phyloP scores from a whole-genome alignment of 2,888 invertebrate species.

The Stratiomys singularior region DNA sequence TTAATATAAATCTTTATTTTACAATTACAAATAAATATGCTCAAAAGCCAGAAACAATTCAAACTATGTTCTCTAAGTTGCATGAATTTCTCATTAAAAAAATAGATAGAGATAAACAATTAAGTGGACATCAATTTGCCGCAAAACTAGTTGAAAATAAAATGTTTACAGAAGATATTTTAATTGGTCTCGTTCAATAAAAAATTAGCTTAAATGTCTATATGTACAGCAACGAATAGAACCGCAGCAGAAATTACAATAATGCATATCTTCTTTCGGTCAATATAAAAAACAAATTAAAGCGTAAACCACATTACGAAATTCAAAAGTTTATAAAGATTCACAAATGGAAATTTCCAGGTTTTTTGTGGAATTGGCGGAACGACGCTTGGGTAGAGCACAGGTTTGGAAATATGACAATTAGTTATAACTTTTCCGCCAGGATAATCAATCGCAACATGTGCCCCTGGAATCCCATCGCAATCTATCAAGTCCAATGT shows the following conservation, averaged over 20 bases:
- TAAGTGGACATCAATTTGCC: too few relatives aligned
- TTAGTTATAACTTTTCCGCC: constrained; percentile 69
- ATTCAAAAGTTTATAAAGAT: constrained; percentile 69
- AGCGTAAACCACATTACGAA: constrained; percentile 74
- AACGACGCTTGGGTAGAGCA: constrained; percentile 70
- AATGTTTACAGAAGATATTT: too few relatives aligned
- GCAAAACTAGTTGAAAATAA: too few relatives aligned
- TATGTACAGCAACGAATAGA: not conserved
- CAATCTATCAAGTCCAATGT: constrained; percentile 73
- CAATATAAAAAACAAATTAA: not conserved
- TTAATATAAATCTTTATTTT: too few relatives aligned
- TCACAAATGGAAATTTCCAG: constrained; percentile 66
- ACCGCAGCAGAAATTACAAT: not conserved
- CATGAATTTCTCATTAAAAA: too few relatives aligned
- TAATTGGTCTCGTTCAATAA: too few relatives aligned
- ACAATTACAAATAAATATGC: too few relatives aligned
- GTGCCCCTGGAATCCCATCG: constrained; percentile 67
- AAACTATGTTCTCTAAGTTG: too few relatives aligned
- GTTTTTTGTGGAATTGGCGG: constrained; percentile 58
- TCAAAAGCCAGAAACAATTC: too few relatives aligned
- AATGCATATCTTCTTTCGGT: not conserved
- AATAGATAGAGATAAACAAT: too few relatives aligned
- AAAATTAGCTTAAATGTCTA: too few relatives aligned
- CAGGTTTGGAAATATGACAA: constrained; percentile 68
- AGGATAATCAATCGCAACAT: constrained; percentile 58